Evolutionary conservation across 2,888 invertebrate genomes (phyloP).

Genomic region (Chaetoderma sp.): DNA sequence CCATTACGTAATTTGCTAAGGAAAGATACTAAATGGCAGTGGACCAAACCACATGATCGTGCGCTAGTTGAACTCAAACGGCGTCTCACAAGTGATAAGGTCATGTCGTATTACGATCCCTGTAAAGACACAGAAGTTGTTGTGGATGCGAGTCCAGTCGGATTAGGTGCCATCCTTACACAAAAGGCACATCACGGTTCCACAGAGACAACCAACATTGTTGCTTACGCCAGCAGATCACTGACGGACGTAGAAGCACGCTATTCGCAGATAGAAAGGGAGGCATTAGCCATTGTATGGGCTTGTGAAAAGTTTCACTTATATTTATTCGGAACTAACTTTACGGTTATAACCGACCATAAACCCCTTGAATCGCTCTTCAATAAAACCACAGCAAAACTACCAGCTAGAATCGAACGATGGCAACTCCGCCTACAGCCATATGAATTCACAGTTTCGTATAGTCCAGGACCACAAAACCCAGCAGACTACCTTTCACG

Average conservation of each 20-base stretch:
- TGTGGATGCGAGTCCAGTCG: constrained; percentile 45
- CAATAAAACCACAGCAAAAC: constrained; percentile 40
- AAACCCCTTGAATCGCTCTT: constrained; percentile 49
- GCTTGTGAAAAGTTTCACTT: constrained; percentile 48
- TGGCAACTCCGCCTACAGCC: constrained; percentile 35
- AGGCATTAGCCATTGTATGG: constrained; percentile 48
- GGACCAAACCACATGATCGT: constrained; percentile 22
- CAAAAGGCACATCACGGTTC: no score
- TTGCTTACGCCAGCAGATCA: no score
- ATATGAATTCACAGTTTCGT: constrained; percentile 30
- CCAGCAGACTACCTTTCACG: constrained; percentile 40
- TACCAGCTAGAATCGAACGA: constrained; percentile 37
- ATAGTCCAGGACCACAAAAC: constrained; percentile 38
- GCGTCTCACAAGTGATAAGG: constrained; percentile 24
- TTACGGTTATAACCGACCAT: constrained; percentile 48
- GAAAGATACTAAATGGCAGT: constrained; percentile 30
- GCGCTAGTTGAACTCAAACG: constrained; percentile 37
- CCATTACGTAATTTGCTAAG: constrained; percentile 38
- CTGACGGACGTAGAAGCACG: constrained; percentile 40
- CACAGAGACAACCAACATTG: no score
- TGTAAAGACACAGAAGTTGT: constrained; percentile 31
- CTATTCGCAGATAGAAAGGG: constrained; percentile 48
- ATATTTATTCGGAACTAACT: constrained; percentile 44
- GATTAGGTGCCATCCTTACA: constrained; percentile 34
- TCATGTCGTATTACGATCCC: constrained; percentile 40